phyloP scores from a whole-genome alignment of 2,888 invertebrate species.

The Perizoma affinitatum region DNA sequence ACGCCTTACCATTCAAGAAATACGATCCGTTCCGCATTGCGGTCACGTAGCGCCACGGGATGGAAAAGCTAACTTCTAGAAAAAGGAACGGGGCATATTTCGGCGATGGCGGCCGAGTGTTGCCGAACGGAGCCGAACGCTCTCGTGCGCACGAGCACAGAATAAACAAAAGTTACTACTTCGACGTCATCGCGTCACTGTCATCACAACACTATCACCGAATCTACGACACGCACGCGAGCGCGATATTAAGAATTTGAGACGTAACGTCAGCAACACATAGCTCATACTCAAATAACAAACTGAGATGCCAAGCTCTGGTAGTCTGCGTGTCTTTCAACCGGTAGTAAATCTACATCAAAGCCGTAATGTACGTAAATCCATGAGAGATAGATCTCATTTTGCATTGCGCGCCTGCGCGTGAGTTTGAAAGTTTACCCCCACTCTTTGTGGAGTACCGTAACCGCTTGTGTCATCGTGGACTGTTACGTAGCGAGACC shows the following conservation, averaged over 20 bases:
- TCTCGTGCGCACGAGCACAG: constrained; percentile 23
- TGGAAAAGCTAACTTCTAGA: constrained; percentile 38
- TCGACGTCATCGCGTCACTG: constrained; percentile 1
- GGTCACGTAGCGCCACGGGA: constrained; percentile 31
- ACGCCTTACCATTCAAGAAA: constrained; percentile 44
- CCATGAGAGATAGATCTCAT: background rate
- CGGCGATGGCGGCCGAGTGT: constrained; percentile 54
- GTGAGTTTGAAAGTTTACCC: constrained; percentile 69
- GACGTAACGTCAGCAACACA: background rate
- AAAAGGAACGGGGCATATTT: constrained; percentile 31
- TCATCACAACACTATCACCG: constrained; percentile 1
- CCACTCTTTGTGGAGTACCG: constrained; percentile 61
- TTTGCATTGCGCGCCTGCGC: constrained; percentile 48
- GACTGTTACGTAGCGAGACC: constrained; percentile 72
- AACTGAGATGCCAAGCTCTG: constrained; percentile 1
- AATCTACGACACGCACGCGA: constrained; percentile 4
- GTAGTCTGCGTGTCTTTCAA: constrained; percentile 9
- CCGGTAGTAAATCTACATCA: constrained; percentile 5
- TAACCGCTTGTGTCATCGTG: constrained; percentile 81
- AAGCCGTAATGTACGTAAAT: constrained; percentile 1
- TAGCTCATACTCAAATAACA: constrained; percentile 13
- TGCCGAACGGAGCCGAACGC: constrained; percentile 45
- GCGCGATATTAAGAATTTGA: background rate
- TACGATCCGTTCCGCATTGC: constrained; percentile 31
- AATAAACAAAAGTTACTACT: constrained; percentile 14